These are phyloP conservation scores for Coreius guichenoti DNA, from an alignment of 2,797 vertebrate species.

Conservation along the genomic window DNA sequence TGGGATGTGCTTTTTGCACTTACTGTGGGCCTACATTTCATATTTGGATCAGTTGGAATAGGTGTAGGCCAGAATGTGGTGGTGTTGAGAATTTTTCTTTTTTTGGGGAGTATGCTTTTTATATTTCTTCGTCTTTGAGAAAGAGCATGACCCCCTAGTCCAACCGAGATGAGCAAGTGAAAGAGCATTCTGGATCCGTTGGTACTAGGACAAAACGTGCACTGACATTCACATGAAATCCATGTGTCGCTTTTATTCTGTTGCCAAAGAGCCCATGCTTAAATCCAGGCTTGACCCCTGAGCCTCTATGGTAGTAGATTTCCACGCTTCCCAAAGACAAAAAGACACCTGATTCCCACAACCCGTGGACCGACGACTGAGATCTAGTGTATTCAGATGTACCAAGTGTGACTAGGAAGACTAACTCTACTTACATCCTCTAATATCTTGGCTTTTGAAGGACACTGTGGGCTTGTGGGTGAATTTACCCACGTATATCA, in stretches of 20 bases:
- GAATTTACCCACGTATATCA: constrained; percentile 26
- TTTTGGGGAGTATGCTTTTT: constrained; percentile 1
- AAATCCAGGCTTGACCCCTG: constrained; percentile 23
- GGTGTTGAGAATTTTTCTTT: neutral
- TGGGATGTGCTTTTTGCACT: constrained; percentile 63
- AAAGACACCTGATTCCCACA: neutral
- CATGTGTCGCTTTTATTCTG: neutral
- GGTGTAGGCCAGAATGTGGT: constrained; percentile 49
- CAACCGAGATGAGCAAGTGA: neutral
- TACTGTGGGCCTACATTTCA: constrained; percentile 26
- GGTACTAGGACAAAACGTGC: constrained; percentile 4
- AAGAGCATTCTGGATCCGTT: constrained; percentile 1
- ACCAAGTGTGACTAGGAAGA: neutral
- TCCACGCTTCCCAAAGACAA: constrained; percentile 20
- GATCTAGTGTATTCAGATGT: constrained; percentile 16
- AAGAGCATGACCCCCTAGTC: neutral
- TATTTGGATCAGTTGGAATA: constrained; percentile 34
- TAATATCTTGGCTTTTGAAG: constrained; percentile 41
- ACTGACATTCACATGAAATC: neutral
- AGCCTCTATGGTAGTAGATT: constrained; percentile 10
- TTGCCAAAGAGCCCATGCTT: constrained; percentile 59
- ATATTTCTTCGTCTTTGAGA: neutral
- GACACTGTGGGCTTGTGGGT: constrained; percentile 1
- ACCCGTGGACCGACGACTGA: neutral
- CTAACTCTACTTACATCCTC: constrained; percentile 23